These are phyloP conservation scores for Heteromyza rotundicornis DNA, from an alignment of 2,888 invertebrate species.

Conservation along the genomic window DNA sequence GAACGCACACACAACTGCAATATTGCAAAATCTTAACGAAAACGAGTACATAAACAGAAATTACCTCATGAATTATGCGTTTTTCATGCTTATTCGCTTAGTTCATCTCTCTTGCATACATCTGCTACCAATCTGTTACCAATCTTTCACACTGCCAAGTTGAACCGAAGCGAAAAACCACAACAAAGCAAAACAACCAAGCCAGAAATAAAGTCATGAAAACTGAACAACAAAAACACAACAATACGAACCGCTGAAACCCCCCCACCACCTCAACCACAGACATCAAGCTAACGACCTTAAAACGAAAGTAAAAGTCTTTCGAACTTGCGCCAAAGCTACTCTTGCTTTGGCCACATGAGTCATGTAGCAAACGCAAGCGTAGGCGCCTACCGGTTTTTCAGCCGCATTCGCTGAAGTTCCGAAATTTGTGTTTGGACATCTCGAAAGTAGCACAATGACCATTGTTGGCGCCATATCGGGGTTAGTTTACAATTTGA, in stretches of 20 bases:
- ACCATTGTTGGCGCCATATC: constrained; percentile 39
- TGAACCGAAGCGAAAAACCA: background rate
- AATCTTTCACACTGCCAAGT: background rate
- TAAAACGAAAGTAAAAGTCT: constrained; percentile 59
- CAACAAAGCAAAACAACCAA: background rate
- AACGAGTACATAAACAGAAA: constrained; percentile 9
- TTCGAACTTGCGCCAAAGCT: constrained; percentile 24
- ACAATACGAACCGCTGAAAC: constrained; percentile 9
- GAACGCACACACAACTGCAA: constrained; percentile 23
- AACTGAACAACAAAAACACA: constrained; percentile 15
- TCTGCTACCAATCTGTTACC: background rate
- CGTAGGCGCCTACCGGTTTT: background rate
- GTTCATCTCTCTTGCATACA: background rate
- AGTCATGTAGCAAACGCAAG: background rate
- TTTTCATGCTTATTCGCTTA: background rate
- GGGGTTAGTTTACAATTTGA: background rate
- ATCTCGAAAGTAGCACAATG: constrained; percentile 52
- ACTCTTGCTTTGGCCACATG: background rate
- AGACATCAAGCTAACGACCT: constrained; percentile 39
- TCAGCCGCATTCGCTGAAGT: background rate
- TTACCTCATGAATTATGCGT: constrained; percentile 42
- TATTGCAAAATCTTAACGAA: constrained; percentile 42
- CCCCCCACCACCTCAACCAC: constrained; percentile 19
- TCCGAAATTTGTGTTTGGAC: background rate
- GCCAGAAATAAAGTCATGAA: background rate